These are phyloP conservation scores for Plotosus lineatus DNA, from an alignment of 2,113 vertebrate species.

Conservation along the genomic window DNA sequence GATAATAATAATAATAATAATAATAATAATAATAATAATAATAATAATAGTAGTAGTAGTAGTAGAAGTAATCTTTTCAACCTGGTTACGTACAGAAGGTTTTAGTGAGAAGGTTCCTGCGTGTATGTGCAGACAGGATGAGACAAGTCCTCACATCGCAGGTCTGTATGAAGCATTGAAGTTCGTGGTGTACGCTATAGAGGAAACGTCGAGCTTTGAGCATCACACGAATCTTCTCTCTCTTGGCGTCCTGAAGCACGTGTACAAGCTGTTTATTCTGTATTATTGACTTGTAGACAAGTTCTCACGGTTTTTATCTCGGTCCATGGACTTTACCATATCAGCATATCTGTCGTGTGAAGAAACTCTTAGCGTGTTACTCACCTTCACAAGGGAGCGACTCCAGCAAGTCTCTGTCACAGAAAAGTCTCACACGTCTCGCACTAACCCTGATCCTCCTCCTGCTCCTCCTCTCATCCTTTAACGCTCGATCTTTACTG, in stretches of 20 bases:
- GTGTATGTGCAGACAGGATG: neutral
- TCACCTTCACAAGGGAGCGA: slow-evolving; percentile 42
- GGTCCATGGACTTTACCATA: neutral
- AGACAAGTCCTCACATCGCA: too few relatives aligned
- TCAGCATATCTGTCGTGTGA: neutral
- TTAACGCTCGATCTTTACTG: neutral
- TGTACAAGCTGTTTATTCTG: neutral
- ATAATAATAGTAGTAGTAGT: too few relatives aligned
- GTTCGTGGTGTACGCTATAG: neutral
- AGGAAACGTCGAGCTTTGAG: neutral
- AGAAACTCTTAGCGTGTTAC: slow-evolving; percentile 8
- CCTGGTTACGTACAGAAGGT: too few relatives aligned
- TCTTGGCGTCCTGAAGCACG: neutral
- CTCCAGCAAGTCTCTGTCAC: slow-evolving; percentile 27
- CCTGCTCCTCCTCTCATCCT: slow-evolving; percentile 35
- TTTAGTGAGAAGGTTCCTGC: too few relatives aligned
- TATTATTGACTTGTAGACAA: too few relatives aligned
- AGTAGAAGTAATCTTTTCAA: too few relatives aligned
- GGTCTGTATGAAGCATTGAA: neutral
- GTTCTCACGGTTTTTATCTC: neutral
- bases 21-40: too few relatives aligned
- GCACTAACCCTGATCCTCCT: slow-evolving; percentile 36
- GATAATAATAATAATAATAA: neutral
- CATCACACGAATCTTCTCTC: neutral
- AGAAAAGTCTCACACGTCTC: neutral